Conservation (phyloP, 2,113 vertebrate species). For the Acinonyx jubatus region DNA sequence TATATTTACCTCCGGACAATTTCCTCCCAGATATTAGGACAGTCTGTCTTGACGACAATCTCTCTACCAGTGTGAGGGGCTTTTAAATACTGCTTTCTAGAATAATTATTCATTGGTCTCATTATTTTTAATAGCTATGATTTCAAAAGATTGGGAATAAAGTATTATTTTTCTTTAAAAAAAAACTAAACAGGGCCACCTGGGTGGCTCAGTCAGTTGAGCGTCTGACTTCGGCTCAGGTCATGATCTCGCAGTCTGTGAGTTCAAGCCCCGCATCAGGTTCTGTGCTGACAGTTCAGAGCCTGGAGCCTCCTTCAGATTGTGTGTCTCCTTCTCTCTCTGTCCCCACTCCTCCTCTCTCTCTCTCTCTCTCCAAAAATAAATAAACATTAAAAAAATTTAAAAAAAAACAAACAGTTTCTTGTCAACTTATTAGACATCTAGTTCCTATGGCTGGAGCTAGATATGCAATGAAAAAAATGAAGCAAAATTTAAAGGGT, state of each 20-base stretch:
- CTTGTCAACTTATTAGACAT: not conserved
- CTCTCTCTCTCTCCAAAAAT: too few species aligned
- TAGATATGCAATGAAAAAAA: not conserved
- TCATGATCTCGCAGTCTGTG: too few species aligned
- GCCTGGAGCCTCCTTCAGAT: too few species aligned
- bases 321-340: too few species aligned
- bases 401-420: not conserved
- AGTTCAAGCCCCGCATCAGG: too few species aligned
- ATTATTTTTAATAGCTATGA: not conserved
- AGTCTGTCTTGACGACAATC: not conserved
- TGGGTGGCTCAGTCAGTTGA: too few species aligned
- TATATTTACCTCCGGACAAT: not conserved
- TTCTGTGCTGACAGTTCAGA: too few species aligned
- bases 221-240: too few species aligned
- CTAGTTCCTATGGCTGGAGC: not conserved
- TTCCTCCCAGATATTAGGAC: not conserved
- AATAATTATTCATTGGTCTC: not conserved
- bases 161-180: conserved; percentile 17
- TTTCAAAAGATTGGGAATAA: not conserved
- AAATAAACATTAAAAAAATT: too few species aligned
- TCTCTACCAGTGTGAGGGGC: not conserved
- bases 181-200: not conserved
- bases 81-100: conserved; percentile 16
- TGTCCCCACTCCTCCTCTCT: too few species aligned
- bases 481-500: not conserved